These are phyloP conservation scores for Philaethria dido DNA, from an alignment of 2,888 invertebrate genomes.

Conservation along the genomic window DNA sequence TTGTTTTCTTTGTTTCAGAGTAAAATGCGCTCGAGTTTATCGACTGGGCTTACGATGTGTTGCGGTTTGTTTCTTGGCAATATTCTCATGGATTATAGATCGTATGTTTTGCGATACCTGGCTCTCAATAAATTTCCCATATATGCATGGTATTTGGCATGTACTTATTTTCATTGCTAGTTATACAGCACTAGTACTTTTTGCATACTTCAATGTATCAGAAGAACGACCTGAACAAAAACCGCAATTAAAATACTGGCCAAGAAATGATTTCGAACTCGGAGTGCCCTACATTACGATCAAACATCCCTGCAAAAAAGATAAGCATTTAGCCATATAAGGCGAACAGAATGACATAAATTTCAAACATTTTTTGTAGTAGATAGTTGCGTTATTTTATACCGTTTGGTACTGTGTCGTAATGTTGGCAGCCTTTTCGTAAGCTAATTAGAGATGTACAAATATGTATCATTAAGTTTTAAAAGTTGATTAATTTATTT, in stretches of 20 bases:
- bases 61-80: slow-evolving; percentile 87
- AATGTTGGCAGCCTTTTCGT: background rate
- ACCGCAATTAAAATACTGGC: slow-evolving; percentile 90
- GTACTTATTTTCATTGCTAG: slow-evolving; percentile 91
- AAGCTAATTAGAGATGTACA: background rate
- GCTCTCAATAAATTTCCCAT: slow-evolving; percentile 90
- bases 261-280: slow-evolving; percentile 89
- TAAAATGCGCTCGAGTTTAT: slow-evolving; percentile 86
- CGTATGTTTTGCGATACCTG: slow-evolving; percentile 91
- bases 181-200: slow-evolving; percentile 90
- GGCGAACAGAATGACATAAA: background rate
- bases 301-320: slow-evolving; percentile 81
- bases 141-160: slow-evolving; percentile 93
- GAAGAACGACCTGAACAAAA: slow-evolving; percentile 88
- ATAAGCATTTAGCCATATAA: slow-evolving; percentile 78
- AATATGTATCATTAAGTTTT: background rate
- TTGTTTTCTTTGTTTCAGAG: slow-evolving; percentile 59
- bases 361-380: background rate
- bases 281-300: slow-evolving; percentile 90
- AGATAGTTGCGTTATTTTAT: background rate
- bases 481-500: background rate
- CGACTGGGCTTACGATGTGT: slow-evolving; percentile 88
- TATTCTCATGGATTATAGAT: slow-evolving; percentile 91
- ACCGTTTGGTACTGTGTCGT: slow-evolving; percentile 8
- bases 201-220: slow-evolving; percentile 90